phyloP scores from a whole-genome alignment of 2,113 vertebrate species.

The Excalfactoria chinensis region DNA sequence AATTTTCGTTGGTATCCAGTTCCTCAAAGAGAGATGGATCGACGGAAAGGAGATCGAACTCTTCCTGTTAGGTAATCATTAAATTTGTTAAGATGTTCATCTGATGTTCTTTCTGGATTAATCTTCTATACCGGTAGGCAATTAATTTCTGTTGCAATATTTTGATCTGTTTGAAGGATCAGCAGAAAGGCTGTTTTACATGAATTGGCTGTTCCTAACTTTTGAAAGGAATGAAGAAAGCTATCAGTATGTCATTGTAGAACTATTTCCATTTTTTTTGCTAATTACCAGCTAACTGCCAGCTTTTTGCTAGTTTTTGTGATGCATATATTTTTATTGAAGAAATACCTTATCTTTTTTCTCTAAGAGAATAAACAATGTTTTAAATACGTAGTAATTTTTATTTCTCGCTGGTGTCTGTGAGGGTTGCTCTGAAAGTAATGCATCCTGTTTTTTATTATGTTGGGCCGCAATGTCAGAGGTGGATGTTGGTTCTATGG shows the following conservation, averaged over 20 bases:
- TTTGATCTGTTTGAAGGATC: neutral
- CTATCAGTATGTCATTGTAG: neutral
- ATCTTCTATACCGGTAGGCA: neutral
- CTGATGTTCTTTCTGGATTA: neutral
- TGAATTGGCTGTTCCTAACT: neutral
- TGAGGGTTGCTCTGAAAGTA: too few species aligned
- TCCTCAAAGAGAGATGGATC: constrained; percentile 98
- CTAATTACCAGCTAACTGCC: neutral
- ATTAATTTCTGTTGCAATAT: neutral
- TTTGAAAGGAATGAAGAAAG: neutral
- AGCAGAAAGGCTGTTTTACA: neutral
- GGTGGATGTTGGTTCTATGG: too few species aligned
- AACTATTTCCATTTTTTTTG: neutral
- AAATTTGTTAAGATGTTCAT: neutral
- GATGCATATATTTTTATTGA: neutral
- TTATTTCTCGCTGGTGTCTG: neutral
- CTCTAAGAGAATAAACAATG: neutral
- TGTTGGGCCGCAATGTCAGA: too few species aligned
- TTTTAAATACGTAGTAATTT: neutral
- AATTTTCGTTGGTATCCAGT: constrained; percentile 99
- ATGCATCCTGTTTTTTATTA: too few species aligned
- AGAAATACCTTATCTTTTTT: neutral
- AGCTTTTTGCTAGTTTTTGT: neutral
- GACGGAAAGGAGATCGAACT: constrained; percentile 96
- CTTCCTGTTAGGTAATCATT: constrained; percentile 89